Base-by-base conservation (phyloP, 2,888 invertebrate genomes). In the Chrysopilus asiliformis region DNA sequence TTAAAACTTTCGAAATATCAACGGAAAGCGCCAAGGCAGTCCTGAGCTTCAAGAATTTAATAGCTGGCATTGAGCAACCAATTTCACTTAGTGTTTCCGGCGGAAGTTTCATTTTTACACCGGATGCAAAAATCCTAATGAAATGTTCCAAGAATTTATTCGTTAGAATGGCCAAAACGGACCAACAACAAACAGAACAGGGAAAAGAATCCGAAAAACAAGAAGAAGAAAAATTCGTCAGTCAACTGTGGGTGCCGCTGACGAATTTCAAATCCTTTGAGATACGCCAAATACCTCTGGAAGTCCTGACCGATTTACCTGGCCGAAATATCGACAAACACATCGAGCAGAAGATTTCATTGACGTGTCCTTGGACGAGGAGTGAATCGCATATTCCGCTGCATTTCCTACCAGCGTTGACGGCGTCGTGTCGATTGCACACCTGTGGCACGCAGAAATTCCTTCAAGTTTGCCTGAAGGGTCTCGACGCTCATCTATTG, bases 381-480 rank as follows among this genome's bases (percentile, higher is more conserved):
- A 72, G 77, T 41, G 77, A 80, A 19, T 69, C 73, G n/a, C 74
- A 74, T 43, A 78, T 87, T 29, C 71, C 74, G 2, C 65, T 91
- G 4, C 76, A 80, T 52, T 90, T 93, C 64, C 71, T 79, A 7
- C 80, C 89, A 1, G 91, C 93, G 1, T 74, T 94, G 57, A 72
- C 74, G 47, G 74, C 83, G 0, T 72, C 74, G 2, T 83, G 86
- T 70, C 75, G 83, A 35, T 68, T 94, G 10, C 81, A 89, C 42
- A 90, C 93, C 0, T 81, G 83, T 2, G 74, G 79, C 48, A 72
- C 76, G n/a, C 68, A 83, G 47, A 93, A 93, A 64, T 90, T 85
- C 52, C 58, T 91, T 13, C 85, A 90, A 58, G 74, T 90, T 17
- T 70, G 76, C 24, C 70, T 80, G 4, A 71, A 73, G 4, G 79